Percentiles rank a stretch among this genome's conserved stretches.
These are phyloP conservation scores for Porites australiensis DNA, from an alignment of 64 coral and sea anemone species.

Conservation along the genomic window DNA sequence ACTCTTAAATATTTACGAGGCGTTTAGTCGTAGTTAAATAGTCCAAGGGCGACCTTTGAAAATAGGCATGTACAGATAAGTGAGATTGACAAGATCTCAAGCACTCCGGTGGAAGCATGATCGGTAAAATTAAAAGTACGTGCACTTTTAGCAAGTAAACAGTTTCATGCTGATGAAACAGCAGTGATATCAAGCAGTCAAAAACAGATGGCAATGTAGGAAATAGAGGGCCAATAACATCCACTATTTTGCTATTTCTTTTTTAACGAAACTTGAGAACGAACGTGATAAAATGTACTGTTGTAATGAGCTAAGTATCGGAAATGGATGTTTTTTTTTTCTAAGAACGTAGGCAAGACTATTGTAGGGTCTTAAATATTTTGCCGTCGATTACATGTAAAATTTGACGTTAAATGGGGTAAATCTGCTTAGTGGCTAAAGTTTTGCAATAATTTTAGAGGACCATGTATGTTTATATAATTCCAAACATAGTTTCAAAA, in stretches of 20 bases:
- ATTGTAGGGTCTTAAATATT: slow-evolving; percentile 11
- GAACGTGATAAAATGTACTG: slow-evolving; percentile 24
- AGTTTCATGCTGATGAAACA: too few species aligned
- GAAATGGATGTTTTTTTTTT: not conserved
- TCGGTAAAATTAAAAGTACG: too few species aligned
- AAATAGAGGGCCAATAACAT: not conserved
- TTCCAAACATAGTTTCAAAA: not conserved
- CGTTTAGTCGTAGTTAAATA: too few species aligned
- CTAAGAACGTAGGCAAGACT: not conserved
- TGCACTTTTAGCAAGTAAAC: too few species aligned
- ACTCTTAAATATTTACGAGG: too few species aligned
- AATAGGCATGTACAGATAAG: too few species aligned
- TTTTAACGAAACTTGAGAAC: not conserved
- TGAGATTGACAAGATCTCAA: too few species aligned
- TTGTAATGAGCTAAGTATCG: not conserved
- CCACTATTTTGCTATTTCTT: not conserved
- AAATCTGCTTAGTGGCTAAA: slow-evolving; percentile 21
- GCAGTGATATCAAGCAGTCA: too few species aligned
- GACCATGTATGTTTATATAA: not conserved
- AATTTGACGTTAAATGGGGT: not conserved
- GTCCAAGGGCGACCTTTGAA: too few species aligned
- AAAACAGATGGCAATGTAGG: too few species aligned
- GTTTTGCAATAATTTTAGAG: not conserved
- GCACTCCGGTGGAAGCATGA: too few species aligned
- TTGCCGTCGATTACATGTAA: slow-evolving; percentile 12